A percentile compares a stretch with the other conserved stretches of the same genome.
Conservation (phyloP, 1,140 invertebrate genomes). For the Calephelis virginiensis region DNA sequence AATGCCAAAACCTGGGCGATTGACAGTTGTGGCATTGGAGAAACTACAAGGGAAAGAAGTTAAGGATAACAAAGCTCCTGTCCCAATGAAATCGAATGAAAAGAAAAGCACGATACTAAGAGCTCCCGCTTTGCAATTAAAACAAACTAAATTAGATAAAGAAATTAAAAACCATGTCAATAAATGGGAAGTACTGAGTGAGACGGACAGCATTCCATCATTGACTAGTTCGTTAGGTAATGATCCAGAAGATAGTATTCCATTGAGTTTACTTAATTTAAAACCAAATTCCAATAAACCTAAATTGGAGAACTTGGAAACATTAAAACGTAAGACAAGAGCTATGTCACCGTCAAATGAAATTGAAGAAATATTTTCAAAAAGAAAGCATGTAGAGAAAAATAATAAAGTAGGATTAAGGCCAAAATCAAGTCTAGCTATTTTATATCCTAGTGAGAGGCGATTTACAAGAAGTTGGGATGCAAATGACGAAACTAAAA, state of each 20-base stretch:
- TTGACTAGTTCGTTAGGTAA: slow-evolving; percentile 68
- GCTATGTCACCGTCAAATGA: slow-evolving; percentile 76
- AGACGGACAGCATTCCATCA: slow-evolving; percentile 79
- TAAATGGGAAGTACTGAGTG: slow-evolving; percentile 80
- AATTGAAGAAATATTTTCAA: slow-evolving; percentile 74
- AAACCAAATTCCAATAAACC: slow-evolving; percentile 52
- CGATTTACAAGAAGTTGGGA: slow-evolving; percentile 61
- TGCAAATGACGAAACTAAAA: slow-evolving; percentile 51
- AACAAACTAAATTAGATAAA: slow-evolving; percentile 65
- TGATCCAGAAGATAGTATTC: slow-evolving; percentile 76
- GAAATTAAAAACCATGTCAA: slow-evolving; percentile 67
- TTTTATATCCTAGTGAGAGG: slow-evolving; percentile 62
- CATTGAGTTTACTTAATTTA: slow-evolving; percentile 70
- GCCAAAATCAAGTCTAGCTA: slow-evolving; percentile 67
- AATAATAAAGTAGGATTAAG: slow-evolving; percentile 56
- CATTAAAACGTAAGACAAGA: slow-evolving; percentile 70
- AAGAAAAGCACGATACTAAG: slow-evolving; percentile 62
- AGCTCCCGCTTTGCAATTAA: slow-evolving; percentile 59
- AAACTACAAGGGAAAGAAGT: slow-evolving; percentile 78
- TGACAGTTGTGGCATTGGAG: slow-evolving; percentile 80
- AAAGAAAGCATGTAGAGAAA: slow-evolving; percentile 61
- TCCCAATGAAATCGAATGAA: slow-evolving; percentile 35
- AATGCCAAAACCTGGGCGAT: slow-evolving; percentile 71
- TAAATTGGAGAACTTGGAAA: slow-evolving; percentile 64
- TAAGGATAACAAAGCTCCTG: slow-evolving; percentile 39